phyloP scores from a whole-genome alignment of 2,888 invertebrate species.

The Julus scandinavius region DNA sequence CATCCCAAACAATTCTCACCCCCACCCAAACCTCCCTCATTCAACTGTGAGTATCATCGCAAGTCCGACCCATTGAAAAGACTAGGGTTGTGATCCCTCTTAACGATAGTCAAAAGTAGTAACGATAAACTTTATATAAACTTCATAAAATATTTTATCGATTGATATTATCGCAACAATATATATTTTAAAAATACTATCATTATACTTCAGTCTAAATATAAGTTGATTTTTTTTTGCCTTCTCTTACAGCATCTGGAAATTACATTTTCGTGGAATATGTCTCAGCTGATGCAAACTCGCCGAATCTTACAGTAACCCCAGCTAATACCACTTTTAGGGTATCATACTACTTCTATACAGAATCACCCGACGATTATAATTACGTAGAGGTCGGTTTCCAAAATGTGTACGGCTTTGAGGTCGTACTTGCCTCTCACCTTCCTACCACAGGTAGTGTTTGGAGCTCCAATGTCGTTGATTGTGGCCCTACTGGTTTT shows the following conservation, averaged over 20 bases:
- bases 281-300: conserved; percentile 5
- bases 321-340: not conserved
- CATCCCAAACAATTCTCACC: no score
- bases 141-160: no score
- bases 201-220: not conserved
- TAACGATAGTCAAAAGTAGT: no score
- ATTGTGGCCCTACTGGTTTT: not conserved
- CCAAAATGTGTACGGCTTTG: not conserved
- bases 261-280: not conserved
- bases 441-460: not conserved
- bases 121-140: no score
- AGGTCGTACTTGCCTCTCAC: not conserved
- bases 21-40: no score
- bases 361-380: not conserved
- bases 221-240: not conserved
- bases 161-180: not conserved
- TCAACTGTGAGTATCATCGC: no score
- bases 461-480: not conserved
- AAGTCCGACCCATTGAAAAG: no score
- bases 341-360: not conserved
- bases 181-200: not conserved
- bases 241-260: not conserved
- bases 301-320: not conserved
- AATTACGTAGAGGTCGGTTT: not conserved
- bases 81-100: no score